Conservation (phyloP, 2,113 vertebrate genomes). For the Pica pica region DNA sequence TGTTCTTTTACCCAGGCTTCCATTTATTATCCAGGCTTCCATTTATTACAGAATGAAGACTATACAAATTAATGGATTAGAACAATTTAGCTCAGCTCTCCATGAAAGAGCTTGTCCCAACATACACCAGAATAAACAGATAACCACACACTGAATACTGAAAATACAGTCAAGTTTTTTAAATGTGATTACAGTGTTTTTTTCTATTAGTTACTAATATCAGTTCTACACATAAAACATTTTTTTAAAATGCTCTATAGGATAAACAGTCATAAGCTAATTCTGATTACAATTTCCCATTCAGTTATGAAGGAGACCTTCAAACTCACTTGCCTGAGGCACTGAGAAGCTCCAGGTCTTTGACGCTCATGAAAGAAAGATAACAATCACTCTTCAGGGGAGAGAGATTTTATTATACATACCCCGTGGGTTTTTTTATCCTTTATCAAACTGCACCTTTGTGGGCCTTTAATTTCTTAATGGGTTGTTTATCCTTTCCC, state of each 20-base stretch:
- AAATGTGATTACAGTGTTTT: background rate
- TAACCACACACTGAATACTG: background rate
- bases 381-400: slow-evolving; percentile 65
- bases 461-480: slow-evolving; percentile 62
- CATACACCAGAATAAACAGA: background rate
- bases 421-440: slow-evolving; percentile 42
- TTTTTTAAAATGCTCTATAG: slow-evolving; percentile 26
- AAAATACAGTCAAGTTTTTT: background rate
- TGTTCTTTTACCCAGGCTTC: background rate
- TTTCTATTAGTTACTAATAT: slow-evolving; percentile 39
- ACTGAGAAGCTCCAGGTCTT: slow-evolving; percentile 67
- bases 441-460: slow-evolving; percentile 63
- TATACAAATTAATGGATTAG: background rate
- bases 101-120: background rate
- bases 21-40: background rate
- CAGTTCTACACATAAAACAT: slow-evolving; percentile 22
- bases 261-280: slow-evolving; percentile 70
- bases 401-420: slow-evolving; percentile 63
- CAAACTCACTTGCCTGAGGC: slow-evolving; percentile 74
- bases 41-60: background rate
- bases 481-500: slow-evolving; percentile 56
- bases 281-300: slow-evolving; percentile 70
- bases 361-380: slow-evolving; percentile 71
- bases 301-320: slow-evolving; percentile 70
- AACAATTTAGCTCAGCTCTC: background rate